Evolutionary conservation across 1,140 invertebrate species (phyloP), one percentile per base, ranked within the genome.

Genomic region (Drosophila auraria): DNA sequence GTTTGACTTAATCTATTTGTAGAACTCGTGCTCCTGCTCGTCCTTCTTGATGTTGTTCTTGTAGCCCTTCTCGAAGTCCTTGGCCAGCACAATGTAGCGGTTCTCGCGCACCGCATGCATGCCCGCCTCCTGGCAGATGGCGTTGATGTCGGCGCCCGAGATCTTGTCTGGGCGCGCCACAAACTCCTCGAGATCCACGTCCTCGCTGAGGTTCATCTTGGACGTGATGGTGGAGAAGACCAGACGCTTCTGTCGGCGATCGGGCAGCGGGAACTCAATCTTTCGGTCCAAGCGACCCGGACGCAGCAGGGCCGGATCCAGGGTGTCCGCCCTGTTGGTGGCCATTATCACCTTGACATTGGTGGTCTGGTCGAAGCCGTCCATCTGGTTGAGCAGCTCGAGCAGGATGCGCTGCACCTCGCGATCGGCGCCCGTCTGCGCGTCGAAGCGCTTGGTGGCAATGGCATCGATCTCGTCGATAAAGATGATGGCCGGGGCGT

Each of bases 281-380:
- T 99, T 99, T 77, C 99, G 95, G 94, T 99, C 99, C 53, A 99
- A 95, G 93, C 99, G 96, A 54, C 99, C 99, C 23, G 99, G 99
- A 91, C 99, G 95, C 4, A 99, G 94, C 1, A 99, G 94, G 11
- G 99, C 99, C 47, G 99, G 99, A 95, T 99, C 99, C 51, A 99
- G 93, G 3, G 99, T 99, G 92, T 99, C 99, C 27, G 98, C 98
- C 38, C 92, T 81, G 75, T 99, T 99, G 1, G 99, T 99, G 3
- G 99, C 99, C 99, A 99, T 99, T 49, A 99, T 99, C 15, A 99
- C 99, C 95, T 99, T 99, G 17, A 99, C 99, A 95, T 99, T 99
- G 20, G 99, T 99, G 4, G 98, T 99, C 94, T 99, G 99, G 95
- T 99, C 99, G 94, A 99, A 99, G 58, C 99, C 99, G 94, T 99